phyloP scores from a whole-genome alignment of 53 echinoderm and acorn worm species.

The Zoroaster sp. region DNA sequence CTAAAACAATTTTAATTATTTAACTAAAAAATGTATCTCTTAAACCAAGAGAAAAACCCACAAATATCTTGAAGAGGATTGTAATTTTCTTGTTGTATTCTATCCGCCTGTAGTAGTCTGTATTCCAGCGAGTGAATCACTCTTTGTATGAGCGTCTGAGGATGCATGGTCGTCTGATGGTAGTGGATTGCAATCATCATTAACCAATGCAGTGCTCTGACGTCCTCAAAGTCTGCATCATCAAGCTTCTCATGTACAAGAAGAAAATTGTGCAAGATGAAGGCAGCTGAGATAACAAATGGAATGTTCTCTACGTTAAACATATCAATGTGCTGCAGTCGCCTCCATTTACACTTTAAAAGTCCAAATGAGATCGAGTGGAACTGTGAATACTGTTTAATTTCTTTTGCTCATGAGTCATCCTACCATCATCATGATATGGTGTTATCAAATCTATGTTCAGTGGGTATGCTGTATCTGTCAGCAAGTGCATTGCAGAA shows the following conservation, averaged over 20 bases:
- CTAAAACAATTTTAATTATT: too few species aligned
- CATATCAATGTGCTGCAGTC: background rate
- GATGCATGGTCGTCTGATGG: background rate
- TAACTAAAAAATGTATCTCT: too few species aligned
- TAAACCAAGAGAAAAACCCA: too few species aligned
- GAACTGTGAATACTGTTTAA: conserved; percentile 6
- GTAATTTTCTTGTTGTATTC: too few species aligned
- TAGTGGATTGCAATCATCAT: background rate
- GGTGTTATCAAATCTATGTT: background rate
- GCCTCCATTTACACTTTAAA: conserved; percentile 28
- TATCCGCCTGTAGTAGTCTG: background rate
- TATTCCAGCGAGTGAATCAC: background rate
- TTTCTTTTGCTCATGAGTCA: conserved; percentile 19
- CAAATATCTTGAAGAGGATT: background rate
- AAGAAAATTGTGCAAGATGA: conserved; percentile 31
- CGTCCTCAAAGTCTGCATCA: background rate
- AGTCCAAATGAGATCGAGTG: conserved; percentile 29
- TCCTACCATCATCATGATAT: conserved; percentile 7
- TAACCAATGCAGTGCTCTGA: background rate
- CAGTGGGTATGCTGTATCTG: conserved; percentile 36
- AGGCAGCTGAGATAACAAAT: conserved; percentile 6
- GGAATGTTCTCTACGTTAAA: background rate
- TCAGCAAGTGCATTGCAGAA: background rate
- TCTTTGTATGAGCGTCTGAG: background rate
- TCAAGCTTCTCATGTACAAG: conserved; percentile 38